Conservation (phyloP, 1,140 invertebrate genomes). For the Fopius arisanus region DNA sequence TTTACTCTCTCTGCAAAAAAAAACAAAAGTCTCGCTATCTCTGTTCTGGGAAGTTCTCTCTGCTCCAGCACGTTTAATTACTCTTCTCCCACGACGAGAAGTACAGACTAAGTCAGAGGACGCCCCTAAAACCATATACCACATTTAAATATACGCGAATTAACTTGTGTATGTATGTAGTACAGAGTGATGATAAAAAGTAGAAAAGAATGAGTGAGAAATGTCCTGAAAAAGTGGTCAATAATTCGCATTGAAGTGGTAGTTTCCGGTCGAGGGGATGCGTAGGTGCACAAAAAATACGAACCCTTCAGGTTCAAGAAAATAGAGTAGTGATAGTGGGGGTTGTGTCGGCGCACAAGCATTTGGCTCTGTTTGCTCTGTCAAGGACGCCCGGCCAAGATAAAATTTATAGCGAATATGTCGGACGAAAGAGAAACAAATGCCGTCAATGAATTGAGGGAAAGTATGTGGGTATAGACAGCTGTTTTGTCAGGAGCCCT, state of each 20-base stretch:
- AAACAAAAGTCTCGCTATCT: background rate
- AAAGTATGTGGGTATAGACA: background rate
- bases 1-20: background rate
- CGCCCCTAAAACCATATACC: constrained; percentile 9
- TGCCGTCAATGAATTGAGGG: constrained; percentile 20
- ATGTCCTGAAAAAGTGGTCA: background rate
- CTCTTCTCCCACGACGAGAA: constrained; percentile 32
- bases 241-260: background rate
- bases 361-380: background rate
- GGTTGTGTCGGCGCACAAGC: background rate
- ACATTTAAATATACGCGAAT: background rate
- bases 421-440: constrained; percentile 11
- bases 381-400: constrained; percentile 19
- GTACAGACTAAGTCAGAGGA: constrained; percentile 27
- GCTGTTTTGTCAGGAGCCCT: constrained; percentile 2
- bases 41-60: constrained; percentile 31
- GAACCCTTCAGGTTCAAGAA: background rate
- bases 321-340: background rate
- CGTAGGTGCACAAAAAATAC: constrained; percentile 4
- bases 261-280: background rate
- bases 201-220: background rate
- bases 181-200: background rate
- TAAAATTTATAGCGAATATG: constrained; percentile 22
- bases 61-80: constrained; percentile 33
- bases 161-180: background rate